These are phyloP conservation scores for Mormyrus lacerda DNA, from an alignment of 2,113 vertebrate species.

Conservation along the genomic window DNA sequence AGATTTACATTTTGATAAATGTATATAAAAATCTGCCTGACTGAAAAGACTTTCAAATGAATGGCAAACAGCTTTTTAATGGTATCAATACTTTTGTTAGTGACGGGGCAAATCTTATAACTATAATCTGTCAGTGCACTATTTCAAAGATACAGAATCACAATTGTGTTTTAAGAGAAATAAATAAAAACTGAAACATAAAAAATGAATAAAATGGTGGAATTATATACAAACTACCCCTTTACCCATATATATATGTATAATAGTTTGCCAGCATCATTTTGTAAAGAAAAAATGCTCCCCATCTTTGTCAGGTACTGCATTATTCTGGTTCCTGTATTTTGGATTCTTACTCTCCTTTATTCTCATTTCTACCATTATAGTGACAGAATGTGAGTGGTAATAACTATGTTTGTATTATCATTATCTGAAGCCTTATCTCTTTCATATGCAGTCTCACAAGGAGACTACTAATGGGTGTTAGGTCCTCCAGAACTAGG, in stretches of 20 bases:
- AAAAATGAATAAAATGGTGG: constrained; percentile 27
- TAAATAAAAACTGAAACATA: constrained; percentile 39
- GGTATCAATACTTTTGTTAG: neutral
- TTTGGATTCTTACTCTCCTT: neutral
- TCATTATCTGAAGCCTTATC: constrained; percentile 24
- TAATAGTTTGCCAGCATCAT: constrained; percentile 1
- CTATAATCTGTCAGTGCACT: constrained; percentile 17
- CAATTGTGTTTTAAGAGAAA: constrained; percentile 33
- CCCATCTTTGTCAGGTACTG: neutral
- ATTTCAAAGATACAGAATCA: constrained; percentile 17
- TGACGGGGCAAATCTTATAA: neutral
- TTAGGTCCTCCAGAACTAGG: constrained; percentile 54
- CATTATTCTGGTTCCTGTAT: neutral
- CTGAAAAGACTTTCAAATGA: constrained; percentile 21
- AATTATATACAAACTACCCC: constrained; percentile 41
- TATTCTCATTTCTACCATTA: constrained; percentile 26
- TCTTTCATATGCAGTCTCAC: constrained; percentile 12
- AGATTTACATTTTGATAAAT: neutral
- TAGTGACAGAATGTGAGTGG: constrained; percentile 42
- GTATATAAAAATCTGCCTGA: neutral
- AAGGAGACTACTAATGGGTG: constrained; percentile 36
- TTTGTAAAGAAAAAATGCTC: constrained; percentile 8
- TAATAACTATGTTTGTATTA: constrained; percentile 37
- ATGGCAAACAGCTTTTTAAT: neutral
- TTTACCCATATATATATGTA: constrained; percentile 19